Conservation (phyloP, 23 tunicate species). For the Phallusia fumigata region DNA sequence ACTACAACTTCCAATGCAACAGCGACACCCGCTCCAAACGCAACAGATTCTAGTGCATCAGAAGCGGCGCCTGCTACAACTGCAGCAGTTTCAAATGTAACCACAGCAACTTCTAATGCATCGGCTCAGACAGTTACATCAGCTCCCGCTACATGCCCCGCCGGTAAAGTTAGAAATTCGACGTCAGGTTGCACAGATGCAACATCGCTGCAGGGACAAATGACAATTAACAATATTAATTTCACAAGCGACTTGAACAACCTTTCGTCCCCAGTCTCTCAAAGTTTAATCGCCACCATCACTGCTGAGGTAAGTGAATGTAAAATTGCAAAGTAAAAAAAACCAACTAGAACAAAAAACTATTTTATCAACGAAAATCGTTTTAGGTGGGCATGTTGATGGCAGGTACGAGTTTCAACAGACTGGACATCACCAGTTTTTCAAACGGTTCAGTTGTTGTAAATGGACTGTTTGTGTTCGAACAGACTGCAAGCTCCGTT, state of each 20-base stretch:
- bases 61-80: neutral
- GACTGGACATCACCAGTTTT: neutral
- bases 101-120: no score
- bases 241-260: neutral
- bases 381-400: neutral
- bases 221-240: neutral
- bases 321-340: neutral
- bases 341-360: neutral
- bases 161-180: neutral
- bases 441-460: constrained; percentile 17
- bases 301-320: neutral
- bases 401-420: neutral
- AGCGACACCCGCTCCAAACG: neutral
- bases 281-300: neutral
- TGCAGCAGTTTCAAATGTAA: no score
- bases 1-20: no score
- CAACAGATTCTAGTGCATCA: neutral
- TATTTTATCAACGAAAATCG: neutral
- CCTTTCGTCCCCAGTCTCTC: neutral
- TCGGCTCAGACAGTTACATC: neutral
- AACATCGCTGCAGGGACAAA: neutral
- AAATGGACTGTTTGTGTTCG: neutral
- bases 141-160: neutral
- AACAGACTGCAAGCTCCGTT: neutral
- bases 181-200: neutral